Evolutionary conservation across 1,140 invertebrate species (phyloP).

Genomic region (Diabrotica virgifera): DNA sequence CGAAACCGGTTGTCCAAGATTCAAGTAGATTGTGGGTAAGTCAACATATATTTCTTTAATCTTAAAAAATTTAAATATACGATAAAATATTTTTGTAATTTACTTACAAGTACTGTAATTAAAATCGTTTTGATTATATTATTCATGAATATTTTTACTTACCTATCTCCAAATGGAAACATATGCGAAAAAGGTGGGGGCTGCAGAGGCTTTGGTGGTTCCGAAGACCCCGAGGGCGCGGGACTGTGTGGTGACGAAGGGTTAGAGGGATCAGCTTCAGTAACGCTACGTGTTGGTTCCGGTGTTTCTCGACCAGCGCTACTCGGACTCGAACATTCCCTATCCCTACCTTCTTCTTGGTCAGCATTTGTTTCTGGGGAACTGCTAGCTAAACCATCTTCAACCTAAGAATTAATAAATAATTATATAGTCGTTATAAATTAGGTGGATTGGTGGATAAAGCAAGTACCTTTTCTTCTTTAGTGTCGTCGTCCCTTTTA

Average conservation of each 20-base stretch:
- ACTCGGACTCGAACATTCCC: slow-evolving; percentile 42
- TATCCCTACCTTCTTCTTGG: slow-evolving; percentile 33
- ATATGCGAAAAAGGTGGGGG: slow-evolving; percentile 43
- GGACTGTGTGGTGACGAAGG: slow-evolving; percentile 42
- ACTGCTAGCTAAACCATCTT: slow-evolving; percentile 33
- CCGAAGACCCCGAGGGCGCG: slow-evolving; percentile 39
- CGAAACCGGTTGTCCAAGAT: too few relatives aligned
- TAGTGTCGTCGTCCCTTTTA: slow-evolving; percentile 53
- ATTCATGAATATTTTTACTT: slow-evolving; percentile 17
- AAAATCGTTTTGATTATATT: too few relatives aligned
- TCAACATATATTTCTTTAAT: too few relatives aligned
- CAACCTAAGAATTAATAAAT: slow-evolving; percentile 20
- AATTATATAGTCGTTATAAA: not conserved
- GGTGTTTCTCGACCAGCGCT: slow-evolving; percentile 39
- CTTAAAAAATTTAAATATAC: too few relatives aligned
- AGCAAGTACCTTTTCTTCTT: slow-evolving; percentile 48
- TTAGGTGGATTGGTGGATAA: not conserved
- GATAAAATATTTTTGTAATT: too few relatives aligned
- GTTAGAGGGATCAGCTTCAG: slow-evolving; percentile 37
- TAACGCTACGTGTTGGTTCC: slow-evolving; percentile 30
- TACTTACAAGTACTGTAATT: too few relatives aligned
- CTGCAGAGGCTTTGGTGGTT: slow-evolving; percentile 36
- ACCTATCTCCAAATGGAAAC: slow-evolving; percentile 46
- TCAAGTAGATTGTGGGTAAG: too few relatives aligned
- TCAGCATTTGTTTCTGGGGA: slow-evolving; percentile 38